A percentile compares a stretch with the other conserved stretches of the same genome.
Evolutionary conservation across 2,888 invertebrate species (phyloP).

Genomic region (Drosophila antonietae): DNA sequence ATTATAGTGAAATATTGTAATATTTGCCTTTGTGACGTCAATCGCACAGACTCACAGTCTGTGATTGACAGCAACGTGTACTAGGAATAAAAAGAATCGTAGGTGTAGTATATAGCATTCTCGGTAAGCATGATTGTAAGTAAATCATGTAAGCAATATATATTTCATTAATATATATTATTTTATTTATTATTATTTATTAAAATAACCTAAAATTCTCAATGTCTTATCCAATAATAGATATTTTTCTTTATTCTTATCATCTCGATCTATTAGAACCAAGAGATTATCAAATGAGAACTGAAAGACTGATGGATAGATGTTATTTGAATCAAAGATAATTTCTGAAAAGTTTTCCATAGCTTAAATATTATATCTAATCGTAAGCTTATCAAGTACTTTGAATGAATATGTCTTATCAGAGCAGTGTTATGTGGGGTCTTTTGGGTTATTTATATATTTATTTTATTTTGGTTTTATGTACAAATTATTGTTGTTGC

Average conservation of each 20-base stretch:
- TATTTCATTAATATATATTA: no score
- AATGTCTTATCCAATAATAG: not conserved
- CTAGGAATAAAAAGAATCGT: slow-evolving; percentile 9
- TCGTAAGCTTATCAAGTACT: slow-evolving; percentile 20
- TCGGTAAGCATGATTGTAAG: slow-evolving; percentile 23
- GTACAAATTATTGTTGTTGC: slow-evolving; percentile 34
- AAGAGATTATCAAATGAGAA: not conserved
- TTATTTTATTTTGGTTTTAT: slow-evolving; percentile 8
- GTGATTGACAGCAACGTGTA: slow-evolving; percentile 30
- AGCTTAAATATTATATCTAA: slow-evolving; percentile 37
- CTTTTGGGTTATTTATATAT: slow-evolving; percentile 17
- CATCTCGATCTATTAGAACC: not conserved
- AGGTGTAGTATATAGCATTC: slow-evolving; percentile 29
- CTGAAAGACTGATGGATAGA: not conserved
- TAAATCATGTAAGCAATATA: not conserved
- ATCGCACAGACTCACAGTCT: slow-evolving; percentile 34
- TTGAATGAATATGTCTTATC: slow-evolving; percentile 14
- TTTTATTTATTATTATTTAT: no score
- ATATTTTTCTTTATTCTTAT: not conserved
- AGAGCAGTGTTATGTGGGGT: slow-evolving; percentile 18
- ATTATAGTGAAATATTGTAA: slow-evolving; percentile 37
- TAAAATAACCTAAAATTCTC: no score
- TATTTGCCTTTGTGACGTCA: slow-evolving; percentile 42
- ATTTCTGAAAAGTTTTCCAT: slow-evolving; percentile 1
- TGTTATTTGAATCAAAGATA: not conserved